phyloP scores from a whole-genome alignment of 2,797 vertebrate genomes.

The Gambelia wislizenii region DNA sequence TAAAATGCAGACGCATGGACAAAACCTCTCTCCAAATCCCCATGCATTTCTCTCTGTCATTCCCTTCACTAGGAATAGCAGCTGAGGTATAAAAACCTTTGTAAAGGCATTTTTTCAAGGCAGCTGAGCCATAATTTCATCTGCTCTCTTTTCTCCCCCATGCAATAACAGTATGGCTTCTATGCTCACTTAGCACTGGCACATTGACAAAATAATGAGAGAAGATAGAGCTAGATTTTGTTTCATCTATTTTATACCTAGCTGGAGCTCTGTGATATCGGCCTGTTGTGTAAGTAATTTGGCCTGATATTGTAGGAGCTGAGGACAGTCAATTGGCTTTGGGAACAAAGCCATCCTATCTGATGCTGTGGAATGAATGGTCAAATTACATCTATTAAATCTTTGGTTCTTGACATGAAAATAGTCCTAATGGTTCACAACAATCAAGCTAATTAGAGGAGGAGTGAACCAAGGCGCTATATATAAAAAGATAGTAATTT shows the following conservation, averaged over 20 bases:
- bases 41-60: background rate
- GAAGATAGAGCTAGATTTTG: constrained; percentile 13
- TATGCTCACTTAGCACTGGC: constrained; percentile 32
- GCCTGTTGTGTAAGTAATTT: constrained; percentile 36
- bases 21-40: background rate
- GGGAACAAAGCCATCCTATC: constrained; percentile 10
- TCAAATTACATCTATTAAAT: constrained; percentile 59
- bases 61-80: constrained; percentile 8
- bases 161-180: constrained; percentile 10
- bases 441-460: constrained; percentile 50
- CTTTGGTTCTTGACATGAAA: constrained; percentile 50
- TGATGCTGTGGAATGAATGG: constrained; percentile 19
- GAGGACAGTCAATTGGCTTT: constrained; percentile 22
- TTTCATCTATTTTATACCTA: constrained; percentile 42
- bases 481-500: constrained; percentile 49
- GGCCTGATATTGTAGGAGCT: constrained; percentile 3
- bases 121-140: background rate
- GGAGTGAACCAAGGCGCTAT: constrained; percentile 30
- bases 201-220: constrained; percentile 40
- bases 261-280: background rate
- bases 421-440: constrained; percentile 45
- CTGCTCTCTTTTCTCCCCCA: background rate
- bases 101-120: constrained; percentile 5
- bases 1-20: constrained; percentile 7
- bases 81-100: background rate